Evolutionary conservation across 2,888 invertebrate species (phyloP).

Genomic region (Eupithecia tripunctaria): DNA sequence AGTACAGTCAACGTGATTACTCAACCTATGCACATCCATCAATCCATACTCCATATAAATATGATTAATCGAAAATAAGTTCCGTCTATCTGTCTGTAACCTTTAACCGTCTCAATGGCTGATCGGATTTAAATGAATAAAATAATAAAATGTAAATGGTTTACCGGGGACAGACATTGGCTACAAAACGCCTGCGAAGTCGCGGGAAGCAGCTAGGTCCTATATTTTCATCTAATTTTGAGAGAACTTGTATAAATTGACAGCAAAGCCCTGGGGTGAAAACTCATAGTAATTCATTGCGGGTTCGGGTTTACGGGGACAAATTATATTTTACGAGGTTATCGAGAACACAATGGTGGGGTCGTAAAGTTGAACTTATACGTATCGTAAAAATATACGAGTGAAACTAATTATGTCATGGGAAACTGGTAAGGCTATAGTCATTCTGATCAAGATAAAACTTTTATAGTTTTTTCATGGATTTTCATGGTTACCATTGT

Average conservation of each 20-base stretch:
- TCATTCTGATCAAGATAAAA: not conserved
- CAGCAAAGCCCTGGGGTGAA: not conserved
- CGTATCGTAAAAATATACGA: slow-evolving; percentile 1
- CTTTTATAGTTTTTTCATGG: no score
- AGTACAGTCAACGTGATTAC: no score
- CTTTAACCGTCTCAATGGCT: no score
- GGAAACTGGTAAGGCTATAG: not conserved
- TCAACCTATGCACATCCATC: no score
- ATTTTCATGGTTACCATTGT: no score
- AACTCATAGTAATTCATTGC: not conserved
- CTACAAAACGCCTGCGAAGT: no score
- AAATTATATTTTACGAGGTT: slow-evolving; percentile 5
- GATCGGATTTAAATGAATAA: no score
- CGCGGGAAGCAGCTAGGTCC: not conserved
- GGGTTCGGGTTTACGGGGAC: not conserved
- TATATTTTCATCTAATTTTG: not conserved
- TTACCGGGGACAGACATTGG: no score
- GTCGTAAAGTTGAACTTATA: not conserved
- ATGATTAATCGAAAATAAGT: no score
- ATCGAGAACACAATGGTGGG: not conserved
- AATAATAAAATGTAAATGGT: no score
- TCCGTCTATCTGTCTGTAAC: no score
- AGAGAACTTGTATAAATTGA: not conserved
- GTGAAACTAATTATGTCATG: not conserved
- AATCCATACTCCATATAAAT: no score